Conservation (phyloP, 1,140 invertebrate genomes). For the Drosophila nigrodunni region DNA sequence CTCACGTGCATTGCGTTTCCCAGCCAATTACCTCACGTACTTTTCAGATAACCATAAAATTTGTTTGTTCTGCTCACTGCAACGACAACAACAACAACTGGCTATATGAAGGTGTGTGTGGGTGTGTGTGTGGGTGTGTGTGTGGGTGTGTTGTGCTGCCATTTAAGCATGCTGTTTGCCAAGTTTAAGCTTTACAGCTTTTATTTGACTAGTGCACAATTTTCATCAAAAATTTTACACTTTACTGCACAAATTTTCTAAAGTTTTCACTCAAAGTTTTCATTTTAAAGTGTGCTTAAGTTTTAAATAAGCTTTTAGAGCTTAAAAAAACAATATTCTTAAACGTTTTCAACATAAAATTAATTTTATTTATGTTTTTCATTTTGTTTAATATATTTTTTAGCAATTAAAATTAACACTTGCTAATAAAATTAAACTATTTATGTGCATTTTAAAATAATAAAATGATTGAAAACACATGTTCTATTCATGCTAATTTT, state of each 20-base stretch:
- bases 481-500: too few relatives aligned
- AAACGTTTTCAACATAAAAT: not conserved
- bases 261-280: not conserved
- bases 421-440: too few relatives aligned
- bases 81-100: not conserved
- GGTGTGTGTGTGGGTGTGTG: slow-evolving; percentile 4
- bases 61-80: slow-evolving; percentile 40
- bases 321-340: not conserved
- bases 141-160: slow-evolving; percentile 10
- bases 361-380: too few relatives aligned
- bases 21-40: slow-evolving; percentile 48
- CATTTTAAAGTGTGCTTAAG: not conserved
- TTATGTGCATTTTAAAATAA: too few relatives aligned
- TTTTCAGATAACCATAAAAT: slow-evolving; percentile 62
- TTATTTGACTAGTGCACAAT: not conserved
- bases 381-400: not conserved
- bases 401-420: too few relatives aligned
- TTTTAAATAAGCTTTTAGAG: too few relatives aligned
- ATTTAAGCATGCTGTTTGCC: not conserved
- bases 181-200: not conserved
- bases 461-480: too few relatives aligned
- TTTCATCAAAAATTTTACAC: slow-evolving; percentile 9
- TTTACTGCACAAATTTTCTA: not conserved
- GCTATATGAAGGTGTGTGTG: not conserved
- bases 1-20: slow-evolving; percentile 56